A percentile compares a stretch with the other conserved stretches of the same genome.
Conservation (phyloP, 1,140 invertebrate genomes). For the Drosophila murphyi region DNA sequence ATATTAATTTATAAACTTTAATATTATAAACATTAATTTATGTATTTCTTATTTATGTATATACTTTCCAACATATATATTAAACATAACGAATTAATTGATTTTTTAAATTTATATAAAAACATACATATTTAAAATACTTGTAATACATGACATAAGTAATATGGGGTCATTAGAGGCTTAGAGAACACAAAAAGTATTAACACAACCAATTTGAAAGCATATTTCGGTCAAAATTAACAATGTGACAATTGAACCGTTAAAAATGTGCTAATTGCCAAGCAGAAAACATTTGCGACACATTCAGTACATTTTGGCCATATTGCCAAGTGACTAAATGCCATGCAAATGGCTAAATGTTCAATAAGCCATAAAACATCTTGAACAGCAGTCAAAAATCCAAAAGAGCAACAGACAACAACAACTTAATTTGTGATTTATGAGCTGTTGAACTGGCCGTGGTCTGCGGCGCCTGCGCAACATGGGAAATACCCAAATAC, state of each 20-base stretch:
- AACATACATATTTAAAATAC: too few species aligned
- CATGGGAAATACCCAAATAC: slow-evolving; percentile 31
- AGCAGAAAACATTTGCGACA: slow-evolving; percentile 2
- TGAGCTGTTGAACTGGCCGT: slow-evolving; percentile 36
- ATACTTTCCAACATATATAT: too few species aligned
- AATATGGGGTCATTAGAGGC: too few species aligned
- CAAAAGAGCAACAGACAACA: background rate
- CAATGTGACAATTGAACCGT: slow-evolving; percentile 16
- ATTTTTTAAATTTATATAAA: too few species aligned
- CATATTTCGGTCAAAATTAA: slow-evolving; percentile 5
- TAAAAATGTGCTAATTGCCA: slow-evolving; percentile 10
- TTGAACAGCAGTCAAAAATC: slow-evolving; percentile 38
- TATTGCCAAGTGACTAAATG: slow-evolving; percentile 33
- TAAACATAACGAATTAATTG: too few species aligned
- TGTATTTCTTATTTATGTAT: too few species aligned
- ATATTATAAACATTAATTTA: too few species aligned
- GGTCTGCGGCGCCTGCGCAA: slow-evolving; percentile 32
- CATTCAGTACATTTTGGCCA: slow-evolving; percentile 2
- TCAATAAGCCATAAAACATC: slow-evolving; percentile 45
- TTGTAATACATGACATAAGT: too few species aligned
- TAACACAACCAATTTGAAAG: background rate
- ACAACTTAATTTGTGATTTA: slow-evolving; percentile 30
- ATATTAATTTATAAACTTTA: too few species aligned
- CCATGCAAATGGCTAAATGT: slow-evolving; percentile 42
- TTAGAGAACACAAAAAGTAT: background rate